Base-by-base conservation (phyloP, 64 coral and sea anemone genomes). In the Montipora capricornis region DNA sequence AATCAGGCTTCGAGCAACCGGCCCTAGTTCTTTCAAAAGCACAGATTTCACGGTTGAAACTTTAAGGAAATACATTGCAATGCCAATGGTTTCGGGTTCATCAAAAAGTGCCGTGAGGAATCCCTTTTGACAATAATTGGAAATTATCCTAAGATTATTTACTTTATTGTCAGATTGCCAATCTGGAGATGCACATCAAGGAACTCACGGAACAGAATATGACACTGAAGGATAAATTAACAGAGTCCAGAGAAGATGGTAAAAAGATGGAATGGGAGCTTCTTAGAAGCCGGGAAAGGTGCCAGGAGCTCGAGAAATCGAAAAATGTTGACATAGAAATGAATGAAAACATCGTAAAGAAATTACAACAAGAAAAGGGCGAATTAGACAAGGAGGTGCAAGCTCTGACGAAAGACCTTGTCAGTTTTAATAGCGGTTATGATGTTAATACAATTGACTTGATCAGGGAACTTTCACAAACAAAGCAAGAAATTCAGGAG, bases 101-200 rank as follows among this genome's bases (percentile, higher is more conserved):
- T 29, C 8, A 20, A n/a, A 24, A 24, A 24, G 53, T 57, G 1
- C 4, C 0, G 73, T 10, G 7, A 10, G 74, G 44, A 4, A 76
- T 47, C 0, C 11, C 13, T 44, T 3, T 44, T 20, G 20, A 44
- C 1, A 8, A 84, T 69, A 68, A 68, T 69, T 17, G 17, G 6
- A 22, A 47, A 47, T 8, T 44, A 44, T 13, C 19, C 8, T 13
- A n/a, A 16, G 17, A 71, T 26, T 19, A 64, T 51, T 71, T 11
- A 17, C 19, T 4, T 13, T 73, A 0, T 53, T 50, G 11, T n/a
- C 2, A 86, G 82, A 66, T 50, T 71, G 44, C 19, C 2, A 71
- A 50, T 86, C 66, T 86, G 17, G 82, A 86, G 49, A 20, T 86
- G 82, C 82, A 64, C 46, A 73, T 86, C 47, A 73, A 86, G 71